Evolutionary conservation across 1,140 invertebrate species (phyloP), one percentile per base, ranked within the genome.

Genomic region (Drosophila rhopaloa): DNA sequence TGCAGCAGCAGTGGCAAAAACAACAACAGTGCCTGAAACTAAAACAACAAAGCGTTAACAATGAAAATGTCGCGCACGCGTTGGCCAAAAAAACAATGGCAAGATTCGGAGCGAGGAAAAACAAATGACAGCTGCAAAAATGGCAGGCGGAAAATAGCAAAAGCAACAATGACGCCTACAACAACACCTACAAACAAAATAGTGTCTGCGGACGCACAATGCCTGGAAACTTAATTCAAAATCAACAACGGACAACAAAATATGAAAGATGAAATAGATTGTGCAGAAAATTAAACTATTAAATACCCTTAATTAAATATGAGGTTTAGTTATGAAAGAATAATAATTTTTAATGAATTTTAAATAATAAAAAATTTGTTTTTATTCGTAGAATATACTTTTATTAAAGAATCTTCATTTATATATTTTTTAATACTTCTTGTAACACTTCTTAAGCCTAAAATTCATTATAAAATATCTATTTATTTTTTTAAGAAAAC

Each of bases 31-130:
- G 35, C 37, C 60, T 60, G 16, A 41, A 59, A 76, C 74, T 76
- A 80, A 62, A 77, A 76, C 71, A 84, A 79, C 81, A 79, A 79
- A 83, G 47, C 73, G 81, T 65, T 83, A 76, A 73, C 82, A 86
- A 86, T 86, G 82, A 88, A 86, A 88, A 86, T 86, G 83, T 88
- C 83, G 83, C 83, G 83, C 77, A 84, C 77, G 77, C 58, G 48
- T 82, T 84, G 57, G 57, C 75, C 71, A 62, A 82, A 83, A 72
- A 82, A 63, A 76, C 53, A 66, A 72, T 51, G 55, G 46, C 19
- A 41, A 59, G 55, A 57, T 14, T 27, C n/a, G 27, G 13, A 71
- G 53, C 29, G 48, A 37, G 47, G 55, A 76, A 67, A 59, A 67
- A 62, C 61, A 62, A 85, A 73, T 88, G 79, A 88, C 83, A 88